These are phyloP conservation scores for Lepus americanus DNA, from an alignment of 2,113 vertebrate species.

Conservation along the genomic window DNA sequence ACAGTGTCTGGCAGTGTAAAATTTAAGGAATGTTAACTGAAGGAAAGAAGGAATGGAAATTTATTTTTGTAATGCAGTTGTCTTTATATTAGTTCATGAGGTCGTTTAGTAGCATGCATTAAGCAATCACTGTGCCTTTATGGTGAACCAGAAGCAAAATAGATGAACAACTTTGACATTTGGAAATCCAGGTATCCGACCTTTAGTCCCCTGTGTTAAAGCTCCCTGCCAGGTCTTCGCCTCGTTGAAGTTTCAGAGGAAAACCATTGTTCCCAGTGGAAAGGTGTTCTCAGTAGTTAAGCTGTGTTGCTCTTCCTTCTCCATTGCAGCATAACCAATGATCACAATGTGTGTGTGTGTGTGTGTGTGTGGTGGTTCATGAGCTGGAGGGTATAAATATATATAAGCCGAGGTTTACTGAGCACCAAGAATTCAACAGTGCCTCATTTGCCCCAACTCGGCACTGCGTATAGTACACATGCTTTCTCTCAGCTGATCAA, in stretches of 20 bases:
- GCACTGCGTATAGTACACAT: no score
- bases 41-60: constrained; percentile 17
- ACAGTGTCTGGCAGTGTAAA: not conserved
- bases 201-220: not conserved
- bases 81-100: constrained; percentile 40
- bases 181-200: not conserved
- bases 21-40: constrained; percentile 14
- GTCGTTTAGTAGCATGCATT: not conserved
- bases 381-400: no score
- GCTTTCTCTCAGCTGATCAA: not conserved
- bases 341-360: no score
- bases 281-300: not conserved
- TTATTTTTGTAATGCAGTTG: not conserved
- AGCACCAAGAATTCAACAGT: not conserved
- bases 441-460: not conserved
- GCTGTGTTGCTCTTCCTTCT: not conserved
- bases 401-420: not conserved
- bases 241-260: constrained; percentile 10
- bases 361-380: not conserved
- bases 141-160: not conserved
- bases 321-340: not conserved
- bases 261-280: not conserved
- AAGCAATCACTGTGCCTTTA: constrained; percentile 5
- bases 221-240: not conserved
- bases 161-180: not conserved